phyloP scores from a whole-genome alignment of 1,140 invertebrate species.

The Copidosoma floridanum region DNA sequence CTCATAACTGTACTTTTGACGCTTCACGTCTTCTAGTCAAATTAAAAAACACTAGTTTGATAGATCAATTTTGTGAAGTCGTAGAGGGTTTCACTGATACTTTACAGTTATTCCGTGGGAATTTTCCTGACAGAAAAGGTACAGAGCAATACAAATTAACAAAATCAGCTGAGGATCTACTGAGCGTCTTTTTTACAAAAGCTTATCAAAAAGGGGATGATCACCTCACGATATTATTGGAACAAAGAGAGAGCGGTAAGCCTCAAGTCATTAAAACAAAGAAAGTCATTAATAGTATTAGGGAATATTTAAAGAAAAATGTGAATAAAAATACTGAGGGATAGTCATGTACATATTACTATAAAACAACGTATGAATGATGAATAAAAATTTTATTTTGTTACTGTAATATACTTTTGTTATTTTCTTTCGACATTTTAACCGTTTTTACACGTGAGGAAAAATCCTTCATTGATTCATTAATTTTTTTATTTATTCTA shows the following conservation, averaged over 20 bases:
- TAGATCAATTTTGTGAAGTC: not conserved
- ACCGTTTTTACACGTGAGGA: too few relatives aligned
- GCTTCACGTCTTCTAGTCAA: not conserved
- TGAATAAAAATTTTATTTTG: too few relatives aligned
- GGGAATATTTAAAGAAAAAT: not conserved
- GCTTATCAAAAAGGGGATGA: not conserved
- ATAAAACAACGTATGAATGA: too few relatives aligned
- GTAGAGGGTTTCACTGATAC: not conserved
- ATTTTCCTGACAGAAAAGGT: not conserved
- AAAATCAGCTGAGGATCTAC: not conserved
- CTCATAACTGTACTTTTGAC: constrained; percentile 4
- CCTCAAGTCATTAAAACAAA: not conserved
- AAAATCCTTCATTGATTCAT: too few relatives aligned
- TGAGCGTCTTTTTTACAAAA: not conserved
- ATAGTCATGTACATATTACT: too few relatives aligned
- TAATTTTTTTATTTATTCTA: too few relatives aligned
- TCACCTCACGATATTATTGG: not conserved
- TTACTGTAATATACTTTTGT: too few relatives aligned
- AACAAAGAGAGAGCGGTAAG: not conserved
- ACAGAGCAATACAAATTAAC: not conserved
- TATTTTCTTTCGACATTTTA: too few relatives aligned
- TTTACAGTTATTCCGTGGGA: not conserved
- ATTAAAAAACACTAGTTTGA: constrained; percentile 1
- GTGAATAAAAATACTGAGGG: too few relatives aligned
- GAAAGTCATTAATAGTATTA: not conserved